phyloP scores from a whole-genome alignment of 2,888 invertebrate genomes.

The Lomographa bimaculata region DNA sequence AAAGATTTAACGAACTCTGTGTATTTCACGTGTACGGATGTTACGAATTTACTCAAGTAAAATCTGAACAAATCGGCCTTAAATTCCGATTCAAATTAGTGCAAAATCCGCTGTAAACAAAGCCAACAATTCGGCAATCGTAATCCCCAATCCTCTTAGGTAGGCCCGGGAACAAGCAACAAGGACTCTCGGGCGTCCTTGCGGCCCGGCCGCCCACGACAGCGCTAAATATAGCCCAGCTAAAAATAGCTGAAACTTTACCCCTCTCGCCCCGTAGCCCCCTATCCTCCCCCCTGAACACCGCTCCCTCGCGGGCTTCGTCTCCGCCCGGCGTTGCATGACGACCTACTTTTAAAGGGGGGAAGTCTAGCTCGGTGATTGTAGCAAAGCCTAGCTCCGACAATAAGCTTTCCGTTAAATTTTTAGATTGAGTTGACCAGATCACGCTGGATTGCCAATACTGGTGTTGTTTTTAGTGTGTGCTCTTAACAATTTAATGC shows the following conservation, averaged over 20 bases:
- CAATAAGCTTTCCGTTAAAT: background rate
- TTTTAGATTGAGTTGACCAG: too few relatives aligned
- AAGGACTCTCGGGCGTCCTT: constrained; percentile 41
- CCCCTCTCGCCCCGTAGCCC: constrained; percentile 25
- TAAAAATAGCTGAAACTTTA: constrained; percentile 55
- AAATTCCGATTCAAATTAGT: too few relatives aligned
- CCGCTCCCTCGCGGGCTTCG: constrained; percentile 20
- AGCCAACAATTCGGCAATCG: background rate
- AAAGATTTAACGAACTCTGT: too few relatives aligned
- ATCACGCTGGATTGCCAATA: too few relatives aligned
- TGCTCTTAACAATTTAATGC: too few relatives aligned
- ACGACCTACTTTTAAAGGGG: constrained; percentile 46
- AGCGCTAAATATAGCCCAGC: constrained; percentile 63
- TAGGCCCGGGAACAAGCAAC: constrained; percentile 21
- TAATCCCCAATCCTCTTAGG: constrained; percentile 27
- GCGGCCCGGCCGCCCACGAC: constrained; percentile 52
- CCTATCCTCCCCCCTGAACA: constrained; percentile 22
- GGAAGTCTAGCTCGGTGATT: constrained; percentile 15
- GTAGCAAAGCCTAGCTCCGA: constrained; percentile 1
- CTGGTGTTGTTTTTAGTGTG: too few relatives aligned
- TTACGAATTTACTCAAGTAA: too few relatives aligned
- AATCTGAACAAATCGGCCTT: too few relatives aligned
- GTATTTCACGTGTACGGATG: too few relatives aligned
- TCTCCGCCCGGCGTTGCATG: constrained; percentile 21
- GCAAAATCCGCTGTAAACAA: constrained; percentile 5